Conservation (phyloP, 1,140 invertebrate species). For the Drosophila leontia region DNA sequence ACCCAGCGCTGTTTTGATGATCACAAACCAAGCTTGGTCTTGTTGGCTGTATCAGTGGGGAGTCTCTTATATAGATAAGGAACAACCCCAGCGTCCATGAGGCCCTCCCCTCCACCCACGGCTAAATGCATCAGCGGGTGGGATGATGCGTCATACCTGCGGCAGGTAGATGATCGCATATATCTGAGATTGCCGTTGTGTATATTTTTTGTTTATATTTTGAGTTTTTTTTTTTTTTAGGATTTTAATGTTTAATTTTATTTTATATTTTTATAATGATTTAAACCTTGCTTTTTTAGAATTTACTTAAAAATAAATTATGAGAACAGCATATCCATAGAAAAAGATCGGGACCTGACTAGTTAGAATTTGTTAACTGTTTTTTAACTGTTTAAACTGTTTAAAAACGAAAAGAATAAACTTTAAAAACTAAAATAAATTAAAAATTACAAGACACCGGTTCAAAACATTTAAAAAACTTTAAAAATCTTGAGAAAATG, state of each 20-base stretch:
- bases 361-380: too few species aligned
- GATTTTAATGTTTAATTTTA: neutral
- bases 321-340: neutral
- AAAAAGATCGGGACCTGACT: neutral
- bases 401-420: neutral
- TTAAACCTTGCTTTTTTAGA: neutral
- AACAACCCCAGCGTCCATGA: neutral
- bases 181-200: neutral
- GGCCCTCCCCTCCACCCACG: neutral
- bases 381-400: neutral
- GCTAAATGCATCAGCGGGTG: neutral
- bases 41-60: conserved; percentile 18
- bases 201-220: neutral
- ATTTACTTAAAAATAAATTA: neutral
- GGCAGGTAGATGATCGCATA: neutral
- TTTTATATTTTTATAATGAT: neutral
- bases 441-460: neutral
- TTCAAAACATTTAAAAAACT: neutral
- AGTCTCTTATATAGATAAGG: conserved; percentile 12
- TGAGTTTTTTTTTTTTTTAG: neutral
- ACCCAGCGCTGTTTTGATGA: conserved; percentile 34
- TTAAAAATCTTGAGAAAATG: neutral
- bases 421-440: neutral
- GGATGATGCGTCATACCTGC: conserved; percentile 8
- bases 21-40: neutral